Conservation (phyloP, 2,888 invertebrate species). For the Oligia fasciuncula region DNA sequence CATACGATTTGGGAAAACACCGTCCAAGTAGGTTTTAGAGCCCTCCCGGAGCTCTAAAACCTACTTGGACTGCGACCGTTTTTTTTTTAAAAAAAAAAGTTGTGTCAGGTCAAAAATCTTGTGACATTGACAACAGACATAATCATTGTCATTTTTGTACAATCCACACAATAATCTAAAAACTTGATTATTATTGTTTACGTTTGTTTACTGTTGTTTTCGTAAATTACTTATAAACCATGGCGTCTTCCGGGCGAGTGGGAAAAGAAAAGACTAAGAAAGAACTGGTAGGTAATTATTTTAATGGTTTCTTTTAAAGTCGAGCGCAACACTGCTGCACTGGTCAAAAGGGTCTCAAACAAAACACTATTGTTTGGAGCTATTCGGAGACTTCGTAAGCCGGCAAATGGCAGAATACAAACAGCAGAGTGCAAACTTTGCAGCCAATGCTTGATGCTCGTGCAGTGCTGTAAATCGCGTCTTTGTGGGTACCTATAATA, state of each 20-base stretch:
- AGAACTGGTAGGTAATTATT: constrained; percentile 44
- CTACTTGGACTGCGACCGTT: not conserved
- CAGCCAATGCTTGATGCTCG: not conserved
- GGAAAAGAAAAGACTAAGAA: constrained; percentile 9
- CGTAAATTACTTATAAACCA: constrained; percentile 20
- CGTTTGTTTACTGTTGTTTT: constrained; percentile 24
- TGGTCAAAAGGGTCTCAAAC: not conserved
- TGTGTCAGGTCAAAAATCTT: not conserved
- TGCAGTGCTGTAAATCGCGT: not conserved
- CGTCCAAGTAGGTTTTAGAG: too few species aligned
- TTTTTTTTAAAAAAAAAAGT: constrained; percentile 18
- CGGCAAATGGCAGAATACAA: not conserved
- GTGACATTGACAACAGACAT: constrained; percentile 12
- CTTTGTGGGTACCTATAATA: not conserved
- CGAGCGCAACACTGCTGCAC: not conserved
- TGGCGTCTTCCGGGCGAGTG: constrained; percentile 22
- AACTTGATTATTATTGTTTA: not conserved
- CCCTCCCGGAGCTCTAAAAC: not conserved
- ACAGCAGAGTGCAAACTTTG: not conserved
- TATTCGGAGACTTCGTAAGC: not conserved
- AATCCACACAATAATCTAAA: not conserved
- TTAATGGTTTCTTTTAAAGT: not conserved
- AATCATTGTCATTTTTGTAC: constrained; percentile 8
- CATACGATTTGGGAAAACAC: not conserved
- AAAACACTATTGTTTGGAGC: not conserved